Percentiles rank a stretch among this genome's conserved stretches.
Conservation (phyloP, 2,888 invertebrate species). For the Gandaritis pyraliata region DNA sequence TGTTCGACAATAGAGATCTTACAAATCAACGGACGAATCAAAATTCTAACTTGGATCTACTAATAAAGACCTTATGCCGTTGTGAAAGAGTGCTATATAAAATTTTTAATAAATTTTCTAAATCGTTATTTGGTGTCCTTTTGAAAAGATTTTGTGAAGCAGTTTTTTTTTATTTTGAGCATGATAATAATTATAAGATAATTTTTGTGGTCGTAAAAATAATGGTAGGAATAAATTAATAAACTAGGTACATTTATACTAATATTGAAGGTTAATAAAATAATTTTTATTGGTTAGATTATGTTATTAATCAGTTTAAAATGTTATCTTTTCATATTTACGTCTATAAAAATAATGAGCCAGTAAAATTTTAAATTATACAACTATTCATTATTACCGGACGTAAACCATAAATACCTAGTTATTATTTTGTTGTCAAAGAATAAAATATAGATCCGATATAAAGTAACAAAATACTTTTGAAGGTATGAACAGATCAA, state of each 20-base stretch:
- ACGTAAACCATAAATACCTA: conserved; percentile 1
- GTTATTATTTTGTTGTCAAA: background rate
- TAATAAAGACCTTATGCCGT: conserved; percentile 11
- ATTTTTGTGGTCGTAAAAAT: too few species aligned
- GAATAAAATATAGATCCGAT: background rate
- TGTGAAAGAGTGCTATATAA: conserved; percentile 17
- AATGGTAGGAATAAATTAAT: too few species aligned
- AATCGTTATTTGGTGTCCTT: conserved; percentile 31
- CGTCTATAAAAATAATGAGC: conserved; percentile 5
- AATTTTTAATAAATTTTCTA: conserved; percentile 28
- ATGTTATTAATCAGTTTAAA: conserved; percentile 20
- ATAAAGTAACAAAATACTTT: background rate
- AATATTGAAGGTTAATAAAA: too few species aligned
- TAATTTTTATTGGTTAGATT: background rate
- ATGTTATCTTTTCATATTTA: conserved; percentile 17
- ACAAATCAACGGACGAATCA: conserved; percentile 19
- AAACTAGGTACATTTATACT: too few species aligned
- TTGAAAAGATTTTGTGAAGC: conserved; percentile 34
- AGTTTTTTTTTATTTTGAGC: conserved; percentile 33
- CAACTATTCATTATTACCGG: conserved; percentile 3
- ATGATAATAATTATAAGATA: too few species aligned
- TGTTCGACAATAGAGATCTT: conserved; percentile 35
- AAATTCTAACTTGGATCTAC: conserved; percentile 4
- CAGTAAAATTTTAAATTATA: conserved; percentile 6
- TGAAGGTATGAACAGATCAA: too few species aligned